Base-by-base conservation (phyloP, 2,888 invertebrate genomes). In the Agrotis puta region DNA sequence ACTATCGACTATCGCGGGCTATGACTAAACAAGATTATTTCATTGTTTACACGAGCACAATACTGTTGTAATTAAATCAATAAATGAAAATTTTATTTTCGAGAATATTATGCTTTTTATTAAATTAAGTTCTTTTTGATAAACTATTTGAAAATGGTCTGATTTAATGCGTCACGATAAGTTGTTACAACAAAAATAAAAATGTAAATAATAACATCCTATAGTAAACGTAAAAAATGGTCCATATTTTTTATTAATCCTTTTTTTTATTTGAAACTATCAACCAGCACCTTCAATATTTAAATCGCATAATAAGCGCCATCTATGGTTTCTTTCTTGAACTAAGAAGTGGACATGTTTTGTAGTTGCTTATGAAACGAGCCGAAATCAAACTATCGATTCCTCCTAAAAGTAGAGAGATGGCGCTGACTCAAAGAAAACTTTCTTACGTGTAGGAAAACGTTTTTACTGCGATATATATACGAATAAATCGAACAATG, bases 291-390 rank as follows among this genome's bases (percentile, higher is more conserved):
- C 6, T 3, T 13, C 13, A 53, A n/a, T 24, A 54, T 24, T 54
- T 3, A 48, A 5, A 13, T 57, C 1, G 51, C 5, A 43, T 6
- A 67, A 50, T 3, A 33, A 77, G 47, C 59, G 76, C 76, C 81
- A 77, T 75, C 77, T 77, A 43, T 1, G 2, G 0, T 0, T 33
- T 11, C 0, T 11, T n/a, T 14, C 0, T 3, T 0, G 3, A 80
- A 77, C 67, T 67, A 48, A 54, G 20, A n/a, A 22, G 16, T 4
- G 13, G 27, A 27, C 39, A 50, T n/a, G n/a, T n/a, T n/a, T 22
- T 18, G 7, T 14, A 9, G 5, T 51, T 45, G n/a, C 24, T 39
- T 45, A 14, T 2, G 39, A 33, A 33, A 39, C 39, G 9, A 11
- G 39, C 11, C 39, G 39, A 39, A 11, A 11, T 2, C 20, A 45